Evolutionary conservation across 2,113 vertebrate species (phyloP), one percentile per base, ranked within the genome.

Genomic region (Notothenia coriiceps): DNA sequence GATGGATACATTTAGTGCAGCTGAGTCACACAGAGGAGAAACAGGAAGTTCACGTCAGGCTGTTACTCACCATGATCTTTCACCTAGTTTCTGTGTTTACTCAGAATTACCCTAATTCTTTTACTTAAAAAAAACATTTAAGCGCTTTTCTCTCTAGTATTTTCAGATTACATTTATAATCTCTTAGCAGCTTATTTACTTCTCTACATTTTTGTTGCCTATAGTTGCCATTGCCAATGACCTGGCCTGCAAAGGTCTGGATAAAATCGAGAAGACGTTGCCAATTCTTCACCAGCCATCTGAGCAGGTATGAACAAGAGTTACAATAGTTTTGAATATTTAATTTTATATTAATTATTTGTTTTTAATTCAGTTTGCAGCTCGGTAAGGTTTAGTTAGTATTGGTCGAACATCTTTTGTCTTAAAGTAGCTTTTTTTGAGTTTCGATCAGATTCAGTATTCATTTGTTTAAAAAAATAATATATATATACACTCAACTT

Each of bases 201-300:
- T 11, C 5, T 40, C 35, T 7, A 40, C 35, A 17, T 9, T 1
- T 35, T 44, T 55, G 11, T 64, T 70, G 35, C 35, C 47, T 43
- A 2, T 79, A 96, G 98, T 99, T 94, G 94, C 95, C 8, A 85
- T 96, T 86, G 97, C 96, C 90, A 99, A 98, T 79, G 93, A 88
- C 80, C 95, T 97, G 86, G 97, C 97, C 0, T 99, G 97, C 70
- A 95, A 96, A 88, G 96, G 97, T 80, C 91, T 99, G 74, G 97
- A 99, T 93, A 96, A 91, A 91, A 96, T 99, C 59, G 97, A 99
- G 93, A 96, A 96, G 87, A 96, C 92, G 14, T 86, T 98, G 77
- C 98, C 97, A 25, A 95, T 99, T 79, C 93, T 99, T 57, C 96
- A 96, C 74, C 96, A 97, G 86, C 96, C 96, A 22, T 95, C 95